These are phyloP conservation scores for Chorisops tibialis DNA, from an alignment of 2,888 invertebrate genomes.

Conservation along the genomic window DNA sequence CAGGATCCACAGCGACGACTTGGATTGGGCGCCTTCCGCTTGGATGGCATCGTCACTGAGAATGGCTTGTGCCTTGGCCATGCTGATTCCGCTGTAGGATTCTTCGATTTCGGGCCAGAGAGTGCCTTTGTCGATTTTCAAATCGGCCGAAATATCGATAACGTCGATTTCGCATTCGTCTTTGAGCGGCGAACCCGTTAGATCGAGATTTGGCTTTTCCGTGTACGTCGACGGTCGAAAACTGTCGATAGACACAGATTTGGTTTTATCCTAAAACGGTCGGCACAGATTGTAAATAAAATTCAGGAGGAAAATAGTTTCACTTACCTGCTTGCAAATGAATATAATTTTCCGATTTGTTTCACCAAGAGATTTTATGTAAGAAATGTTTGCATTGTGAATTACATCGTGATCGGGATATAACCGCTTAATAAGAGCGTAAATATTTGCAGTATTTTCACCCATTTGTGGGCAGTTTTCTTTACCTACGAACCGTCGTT, in stretches of 20 bases:
- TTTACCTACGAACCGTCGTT: background rate
- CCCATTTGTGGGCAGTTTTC: background rate
- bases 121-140: slow-evolving; percentile 37
- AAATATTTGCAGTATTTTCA: slow-evolving; percentile 44
- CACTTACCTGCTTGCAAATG: slow-evolving; percentile 35
- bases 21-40: slow-evolving; percentile 6
- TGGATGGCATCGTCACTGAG: slow-evolving; percentile 42
- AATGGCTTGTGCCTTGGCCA: slow-evolving; percentile 42
- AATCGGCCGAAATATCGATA: slow-evolving; percentile 43
- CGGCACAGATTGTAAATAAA: background rate
- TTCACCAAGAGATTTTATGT: slow-evolving; percentile 40
- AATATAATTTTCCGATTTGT: slow-evolving; percentile 36
- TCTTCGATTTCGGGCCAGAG: slow-evolving; percentile 46
- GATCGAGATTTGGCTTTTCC: slow-evolving; percentile 37
- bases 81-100: slow-evolving; percentile 41
- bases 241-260: slow-evolving; percentile 28
- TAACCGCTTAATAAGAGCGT: slow-evolving; percentile 42
- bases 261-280: slow-evolving; percentile 16
- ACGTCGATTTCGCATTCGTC: slow-evolving; percentile 47
- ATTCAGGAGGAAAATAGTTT: background rate
- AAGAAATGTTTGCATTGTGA: slow-evolving; percentile 40
- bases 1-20: slow-evolving; percentile 57
- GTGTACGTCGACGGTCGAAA: background rate
- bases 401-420: slow-evolving; percentile 40
- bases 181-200: slow-evolving; percentile 50